Evolutionary conservation across 2,797 vertebrate species (phyloP), one percentile per base, ranked within the genome.

Genomic region (Schizopygopsis pylzovi): DNA sequence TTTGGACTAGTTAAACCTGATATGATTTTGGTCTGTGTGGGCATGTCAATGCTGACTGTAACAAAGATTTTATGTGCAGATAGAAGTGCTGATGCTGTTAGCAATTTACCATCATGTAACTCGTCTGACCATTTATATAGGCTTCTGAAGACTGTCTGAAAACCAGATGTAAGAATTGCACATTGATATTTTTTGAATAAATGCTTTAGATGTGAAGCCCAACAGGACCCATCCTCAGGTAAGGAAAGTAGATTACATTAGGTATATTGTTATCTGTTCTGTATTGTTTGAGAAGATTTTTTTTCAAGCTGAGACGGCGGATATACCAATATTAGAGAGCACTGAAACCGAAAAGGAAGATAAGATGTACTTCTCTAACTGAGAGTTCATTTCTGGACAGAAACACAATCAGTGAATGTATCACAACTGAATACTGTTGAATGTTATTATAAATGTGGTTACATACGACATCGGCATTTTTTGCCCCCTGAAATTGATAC

Each of bases 321-420:
- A 77, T 79, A 68, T 73, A 47, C 12, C 22, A 59, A 73, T 90
- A 76, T 83, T 87, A 71, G 89, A 56, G 76, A 91, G 92, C 54
- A 77, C 52, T 11, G 89, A 90, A 65, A 82, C 90, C 1, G 45
- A 85, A 87, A 68, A 91, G 85, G 91, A 86, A 92, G 92, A 93
- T 93, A 93, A 92, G 0, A 67, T 47, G 37, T 33, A 68, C 43
- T 67, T 67, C 18, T 81, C 6, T 79, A 65, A 22, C 18, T 43
- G 39, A 43, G 41, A 20, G 43, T 79, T 47, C 41, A 39, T 65
- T 56, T 49, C 22, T 52, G 16, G 16, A 75, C 45, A 49, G 45
- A 54, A 86, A n/a, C n/a, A 47, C 2, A 9, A 28, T 4, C 20
- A 28, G 11, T 16, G 2, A 47, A 47, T 79, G 6, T 47, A 63